Evolutionary conservation across 2,113 vertebrate genomes (phyloP).

Genomic region (Oceanites oceanicus): DNA sequence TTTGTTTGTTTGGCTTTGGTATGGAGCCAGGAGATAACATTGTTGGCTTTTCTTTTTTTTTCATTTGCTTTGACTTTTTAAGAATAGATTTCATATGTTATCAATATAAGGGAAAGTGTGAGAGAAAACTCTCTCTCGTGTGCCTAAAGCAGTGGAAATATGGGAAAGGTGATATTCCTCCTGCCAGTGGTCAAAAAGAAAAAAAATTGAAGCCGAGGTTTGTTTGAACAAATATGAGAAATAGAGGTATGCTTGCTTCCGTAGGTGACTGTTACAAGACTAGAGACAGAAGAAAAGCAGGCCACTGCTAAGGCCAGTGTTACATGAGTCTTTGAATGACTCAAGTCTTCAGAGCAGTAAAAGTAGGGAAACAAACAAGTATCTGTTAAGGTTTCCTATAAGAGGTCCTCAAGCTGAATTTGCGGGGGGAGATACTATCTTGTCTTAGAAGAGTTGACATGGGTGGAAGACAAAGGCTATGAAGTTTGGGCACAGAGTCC

Average conservation of each 20-base stretch:
- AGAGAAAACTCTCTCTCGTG: conserved; percentile 8
- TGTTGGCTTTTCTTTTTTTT: not conserved
- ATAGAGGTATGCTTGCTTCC: not conserved
- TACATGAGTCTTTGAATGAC: not conserved
- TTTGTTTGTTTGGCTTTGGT: conserved; percentile 67
- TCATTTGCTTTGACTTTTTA: conserved; percentile 37
- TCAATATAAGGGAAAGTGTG: conserved; percentile 17
- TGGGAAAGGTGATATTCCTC: not conserved
- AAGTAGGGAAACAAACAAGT: not conserved
- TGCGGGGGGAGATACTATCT: not conserved
- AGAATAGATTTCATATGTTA: conserved; percentile 11
- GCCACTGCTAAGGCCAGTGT: not conserved
- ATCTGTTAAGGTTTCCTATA: not conserved
- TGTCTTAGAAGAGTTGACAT: not conserved
- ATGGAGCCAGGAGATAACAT: conserved; percentile 62
- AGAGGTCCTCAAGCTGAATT: not conserved
- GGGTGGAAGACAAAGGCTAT: not conserved
- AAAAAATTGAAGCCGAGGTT: not conserved
- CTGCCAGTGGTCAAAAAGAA: not conserved
- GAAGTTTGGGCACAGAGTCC: not conserved
- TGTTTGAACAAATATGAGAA: not conserved
- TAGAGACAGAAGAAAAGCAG: not conserved
- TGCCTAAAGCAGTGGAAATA: conserved; percentile 9
- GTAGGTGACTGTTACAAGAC: not conserved
- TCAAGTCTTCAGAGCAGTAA: not conserved